Base-by-base conservation (phyloP, 2,888 invertebrate species). In the Pyrrhosoma nymphula region DNA sequence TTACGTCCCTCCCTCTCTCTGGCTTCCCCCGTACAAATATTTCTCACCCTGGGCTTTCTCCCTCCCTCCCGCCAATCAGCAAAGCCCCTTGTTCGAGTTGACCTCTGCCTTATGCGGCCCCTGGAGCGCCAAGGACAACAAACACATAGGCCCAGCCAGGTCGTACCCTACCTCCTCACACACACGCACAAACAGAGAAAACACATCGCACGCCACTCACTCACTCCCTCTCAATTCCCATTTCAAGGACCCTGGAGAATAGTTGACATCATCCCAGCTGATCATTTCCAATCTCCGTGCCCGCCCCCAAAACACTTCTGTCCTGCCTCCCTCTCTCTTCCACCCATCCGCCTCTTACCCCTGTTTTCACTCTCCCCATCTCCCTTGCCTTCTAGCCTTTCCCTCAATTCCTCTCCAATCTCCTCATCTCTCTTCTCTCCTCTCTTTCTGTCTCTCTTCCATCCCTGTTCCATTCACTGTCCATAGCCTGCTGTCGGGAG, bases 61-160 rank as follows among this genome's bases (percentile, higher is more conserved):
- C 47, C 47, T 69, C 69, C 69, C n/a, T 26, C 69, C 26, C 3
- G 14, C 82, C 82, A 82, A 82, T 82, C 82, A 82, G 82, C 35
- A 82, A 35, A 35, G 82, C 35, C 20, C 82, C 82, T 82, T 82
- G 82, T 82, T 82, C 82, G 4, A 23, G 82, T 82, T 82, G 82
- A 82, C 82, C 82, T 35, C 82, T 82, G 82, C 82, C 82, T 82
- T 82, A 82, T 82, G 82, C 82, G 82, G 35, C 30, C 82, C 82
- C 12, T 16, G 82, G 82, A 82, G 82, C 30, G 35, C 82, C 82
- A 82, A 82, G 12, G 82, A 82, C 82, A 82, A 82, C 82, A 82
- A 35, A 82, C 69, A n/a, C 69, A 69, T 26, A 69, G 69, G 69
- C 26, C 69, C 47, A 47, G 47, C 47, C n/a, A 26, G 69, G 69